Evolutionary conservation across 1,140 invertebrate genomes (phyloP).

Genomic region (Musca vetustissima): DNA sequence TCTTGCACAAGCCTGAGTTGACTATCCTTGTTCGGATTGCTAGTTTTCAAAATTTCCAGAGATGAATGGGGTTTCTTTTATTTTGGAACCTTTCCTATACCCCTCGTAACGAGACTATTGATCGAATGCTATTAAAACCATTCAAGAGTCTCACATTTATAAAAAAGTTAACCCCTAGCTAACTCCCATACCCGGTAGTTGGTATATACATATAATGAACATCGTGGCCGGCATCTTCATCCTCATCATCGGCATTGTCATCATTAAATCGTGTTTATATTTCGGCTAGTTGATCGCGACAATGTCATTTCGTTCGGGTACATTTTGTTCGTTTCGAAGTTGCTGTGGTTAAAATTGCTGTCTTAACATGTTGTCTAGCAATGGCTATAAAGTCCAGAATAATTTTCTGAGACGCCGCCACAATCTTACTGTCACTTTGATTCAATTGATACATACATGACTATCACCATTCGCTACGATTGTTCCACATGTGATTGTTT

Average conservation of each 20-base stretch:
- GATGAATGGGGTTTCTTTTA: too few species aligned
- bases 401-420: slow-evolving; percentile 21
- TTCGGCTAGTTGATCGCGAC: too few species aligned
- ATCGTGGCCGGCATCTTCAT: not conserved
- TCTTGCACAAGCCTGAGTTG: too few species aligned
- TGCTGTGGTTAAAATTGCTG: not conserved
- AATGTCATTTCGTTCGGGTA: too few species aligned
- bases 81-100: too few species aligned
- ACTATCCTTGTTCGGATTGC: too few species aligned
- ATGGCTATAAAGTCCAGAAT: slow-evolving; percentile 15
- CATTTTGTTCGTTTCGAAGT: too few species aligned
- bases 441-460: slow-evolving; percentile 21
- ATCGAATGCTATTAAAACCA: not conserved
- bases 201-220: too few species aligned
- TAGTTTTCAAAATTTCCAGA: too few species aligned
- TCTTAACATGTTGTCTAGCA: slow-evolving; percentile 18
- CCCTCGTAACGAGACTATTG: too few species aligned
- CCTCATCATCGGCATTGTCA: not conserved
- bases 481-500: not conserved
- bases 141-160: slow-evolving; percentile 6
- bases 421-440: slow-evolving; percentile 18
- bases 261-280: too few species aligned
- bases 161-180: not conserved
- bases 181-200: too few species aligned
- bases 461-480: slow-evolving; percentile 5